A percentile compares a stretch with the other conserved stretches of the same genome.
Conservation (phyloP, 2,888 invertebrate species). For the Pachliopta kotzebuea region DNA sequence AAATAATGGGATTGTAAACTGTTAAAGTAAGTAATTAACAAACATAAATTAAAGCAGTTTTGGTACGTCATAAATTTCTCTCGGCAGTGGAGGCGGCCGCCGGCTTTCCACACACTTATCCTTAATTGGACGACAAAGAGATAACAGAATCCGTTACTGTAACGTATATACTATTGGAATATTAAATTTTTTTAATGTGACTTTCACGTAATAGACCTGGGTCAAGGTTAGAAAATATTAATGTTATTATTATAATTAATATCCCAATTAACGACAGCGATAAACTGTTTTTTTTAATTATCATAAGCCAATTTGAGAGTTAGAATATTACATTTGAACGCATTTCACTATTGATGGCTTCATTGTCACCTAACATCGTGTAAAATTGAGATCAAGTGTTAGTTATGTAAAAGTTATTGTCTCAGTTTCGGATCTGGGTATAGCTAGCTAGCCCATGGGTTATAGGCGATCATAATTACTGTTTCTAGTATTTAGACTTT, state of each 20-base stretch:
- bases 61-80: slow-evolving; percentile 9
- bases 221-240: slow-evolving; percentile 26
- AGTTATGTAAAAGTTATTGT: not conserved
- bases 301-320: not conserved
- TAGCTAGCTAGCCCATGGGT: too few relatives aligned
- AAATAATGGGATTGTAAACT: not conserved
- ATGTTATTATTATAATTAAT: slow-evolving; percentile 20
- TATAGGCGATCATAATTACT: too few relatives aligned
- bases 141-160: slow-evolving; percentile 41
- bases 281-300: not conserved
- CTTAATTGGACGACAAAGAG: slow-evolving; percentile 10
- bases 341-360: too few relatives aligned
- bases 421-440: not conserved
- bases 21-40: not conserved
- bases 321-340: too few relatives aligned
- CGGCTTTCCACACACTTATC: not conserved
- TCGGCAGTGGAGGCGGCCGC: not conserved
- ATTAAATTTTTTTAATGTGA: slow-evolving; percentile 40
- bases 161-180: slow-evolving; percentile 40
- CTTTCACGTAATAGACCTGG: slow-evolving; percentile 37
- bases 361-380: too few relatives aligned
- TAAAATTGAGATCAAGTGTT: too few relatives aligned
- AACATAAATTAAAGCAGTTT: not conserved
- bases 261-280: slow-evolving; percentile 11
- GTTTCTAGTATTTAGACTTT: too few relatives aligned